Evolutionary conservation across 2,797 vertebrate species (phyloP).

Genomic region (Phyllotis vaccarum): DNA sequence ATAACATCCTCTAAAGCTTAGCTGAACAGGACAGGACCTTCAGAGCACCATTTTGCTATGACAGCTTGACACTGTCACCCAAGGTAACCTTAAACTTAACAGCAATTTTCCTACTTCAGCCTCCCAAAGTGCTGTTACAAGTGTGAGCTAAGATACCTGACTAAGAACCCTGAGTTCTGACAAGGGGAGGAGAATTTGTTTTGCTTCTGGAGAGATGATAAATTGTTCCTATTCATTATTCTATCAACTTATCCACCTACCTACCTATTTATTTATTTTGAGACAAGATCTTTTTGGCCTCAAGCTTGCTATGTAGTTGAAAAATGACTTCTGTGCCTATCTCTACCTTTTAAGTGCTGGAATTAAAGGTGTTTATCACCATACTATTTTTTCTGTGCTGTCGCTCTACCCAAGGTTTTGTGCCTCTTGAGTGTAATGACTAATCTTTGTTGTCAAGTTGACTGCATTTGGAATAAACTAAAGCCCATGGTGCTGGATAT

Average conservation of each 20-base stretch:
- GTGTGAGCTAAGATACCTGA: background rate
- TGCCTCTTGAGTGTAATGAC: background rate
- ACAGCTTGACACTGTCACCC: background rate
- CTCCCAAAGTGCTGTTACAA: background rate
- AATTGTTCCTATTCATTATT: background rate
- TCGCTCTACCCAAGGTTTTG: background rate
- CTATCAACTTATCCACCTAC: too few species aligned
- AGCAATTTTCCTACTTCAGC: background rate
- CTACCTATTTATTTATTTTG: background rate
- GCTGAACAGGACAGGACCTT: background rate
- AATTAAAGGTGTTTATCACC: background rate
- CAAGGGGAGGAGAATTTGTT: background rate
- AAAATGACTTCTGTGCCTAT: background rate
- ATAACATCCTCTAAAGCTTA: background rate
- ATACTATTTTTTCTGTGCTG: background rate
- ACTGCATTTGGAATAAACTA: background rate
- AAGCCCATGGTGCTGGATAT: background rate
- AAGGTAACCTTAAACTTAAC: background rate
- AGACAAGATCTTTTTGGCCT: background rate
- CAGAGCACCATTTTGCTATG: background rate
- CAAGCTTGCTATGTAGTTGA: too few species aligned
- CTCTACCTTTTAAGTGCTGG: background rate
- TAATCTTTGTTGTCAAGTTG: background rate
- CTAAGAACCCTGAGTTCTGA: background rate
- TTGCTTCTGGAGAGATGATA: background rate